A percentile compares a stretch with the other conserved stretches of the same genome.
These are phyloP conservation scores for Drosophila lacteicornis DNA, from an alignment of 1,140 invertebrate species.

Conservation along the genomic window DNA sequence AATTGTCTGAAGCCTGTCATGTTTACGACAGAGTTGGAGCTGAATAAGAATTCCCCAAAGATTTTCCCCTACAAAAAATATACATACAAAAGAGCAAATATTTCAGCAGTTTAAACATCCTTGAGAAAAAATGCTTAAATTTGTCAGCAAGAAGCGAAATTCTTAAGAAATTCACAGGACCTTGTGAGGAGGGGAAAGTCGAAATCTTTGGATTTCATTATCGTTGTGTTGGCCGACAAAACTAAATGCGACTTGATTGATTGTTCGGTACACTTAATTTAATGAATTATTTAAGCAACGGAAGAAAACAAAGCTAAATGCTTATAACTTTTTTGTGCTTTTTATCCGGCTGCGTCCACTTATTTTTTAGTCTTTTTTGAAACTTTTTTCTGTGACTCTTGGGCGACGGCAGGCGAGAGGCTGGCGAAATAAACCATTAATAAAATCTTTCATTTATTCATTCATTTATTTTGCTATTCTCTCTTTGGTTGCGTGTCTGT, in stretches of 20 bases:
- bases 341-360: slow-evolving; percentile 36
- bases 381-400: slow-evolving; percentile 37
- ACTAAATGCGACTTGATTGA: slow-evolving; percentile 77
- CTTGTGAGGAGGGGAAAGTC: slow-evolving; percentile 33
- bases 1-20: slow-evolving; percentile 42
- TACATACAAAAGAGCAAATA: neutral
- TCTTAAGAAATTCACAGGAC: slow-evolving; percentile 10
- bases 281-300: slow-evolving; percentile 80
- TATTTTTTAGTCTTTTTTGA: slow-evolving; percentile 49
- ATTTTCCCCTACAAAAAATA: slow-evolving; percentile 16
- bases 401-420: slow-evolving; percentile 12
- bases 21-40: slow-evolving; percentile 11
- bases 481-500: slow-evolving; percentile 63
- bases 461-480: slow-evolving; percentile 68
- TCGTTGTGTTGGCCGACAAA: slow-evolving; percentile 48
- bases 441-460: slow-evolving; percentile 82
- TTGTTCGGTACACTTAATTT: slow-evolving; percentile 79
- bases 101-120: slow-evolving; percentile 14
- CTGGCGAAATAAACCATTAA: slow-evolving; percentile 70
- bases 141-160: slow-evolving; percentile 4
- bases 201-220: slow-evolving; percentile 70
- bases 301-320: slow-evolving; percentile 60
- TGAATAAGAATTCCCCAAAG: slow-evolving; percentile 21
- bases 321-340: slow-evolving; percentile 62
- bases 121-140: slow-evolving; percentile 12